Percentiles rank a stretch among this genome's conserved stretches.
phyloP scores from a whole-genome alignment of 2,113 vertebrate species.

The Circaetus gallicus region DNA sequence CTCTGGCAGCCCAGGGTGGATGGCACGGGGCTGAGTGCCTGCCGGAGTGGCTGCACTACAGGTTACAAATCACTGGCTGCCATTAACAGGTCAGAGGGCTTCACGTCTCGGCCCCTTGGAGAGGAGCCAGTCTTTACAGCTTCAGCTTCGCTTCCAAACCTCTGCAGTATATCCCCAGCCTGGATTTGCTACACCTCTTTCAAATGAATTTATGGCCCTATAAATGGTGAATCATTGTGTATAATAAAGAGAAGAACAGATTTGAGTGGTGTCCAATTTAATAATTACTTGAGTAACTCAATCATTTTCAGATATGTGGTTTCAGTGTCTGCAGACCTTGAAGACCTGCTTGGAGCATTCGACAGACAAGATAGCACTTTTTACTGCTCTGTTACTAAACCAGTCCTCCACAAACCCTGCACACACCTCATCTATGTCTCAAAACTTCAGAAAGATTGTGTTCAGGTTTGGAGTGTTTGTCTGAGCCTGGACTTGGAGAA shows the following conservation, averaged over 20 bases:
- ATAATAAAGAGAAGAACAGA: slow-evolving; percentile 56
- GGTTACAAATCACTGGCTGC: neutral
- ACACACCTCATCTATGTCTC: neutral
- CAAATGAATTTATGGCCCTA: slow-evolving; percentile 55
- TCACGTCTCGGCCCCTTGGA: neutral
- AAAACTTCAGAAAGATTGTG: neutral
- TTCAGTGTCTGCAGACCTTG: slow-evolving; percentile 27
- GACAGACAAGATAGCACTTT: neutral
- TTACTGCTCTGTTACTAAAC: neutral
- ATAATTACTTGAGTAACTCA: slow-evolving; percentile 69
- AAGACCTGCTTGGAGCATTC: neutral
- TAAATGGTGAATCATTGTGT: slow-evolving; percentile 58
- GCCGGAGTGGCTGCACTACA: neutral
- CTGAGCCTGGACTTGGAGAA: neutral
- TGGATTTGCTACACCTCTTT: neutral
- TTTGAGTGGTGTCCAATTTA: slow-evolving; percentile 66
- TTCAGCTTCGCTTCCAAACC: neutral
- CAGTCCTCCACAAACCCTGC: neutral
- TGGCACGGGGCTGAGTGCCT: neutral
- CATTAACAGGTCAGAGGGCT: neutral
- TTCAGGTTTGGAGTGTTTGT: neutral
- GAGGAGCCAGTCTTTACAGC: neutral
- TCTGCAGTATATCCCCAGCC: neutral
- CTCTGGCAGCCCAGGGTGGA: neutral
- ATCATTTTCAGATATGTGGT: slow-evolving; percentile 61